These are phyloP conservation scores for Tetramorium bicarinatum DNA, from an alignment of 2,888 invertebrate genomes.

Conservation along the genomic window DNA sequence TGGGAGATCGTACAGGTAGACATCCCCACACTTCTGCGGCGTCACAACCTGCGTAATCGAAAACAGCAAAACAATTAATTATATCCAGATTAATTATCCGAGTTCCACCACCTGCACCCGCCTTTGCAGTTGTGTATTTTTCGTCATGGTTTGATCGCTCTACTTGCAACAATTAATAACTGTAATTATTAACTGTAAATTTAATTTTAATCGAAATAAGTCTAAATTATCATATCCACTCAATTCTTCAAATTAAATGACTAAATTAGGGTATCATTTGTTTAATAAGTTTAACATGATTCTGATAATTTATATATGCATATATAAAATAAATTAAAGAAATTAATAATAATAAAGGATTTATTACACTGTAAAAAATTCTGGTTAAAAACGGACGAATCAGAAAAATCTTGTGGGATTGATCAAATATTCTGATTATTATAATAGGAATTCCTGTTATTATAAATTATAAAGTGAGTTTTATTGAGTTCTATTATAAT, in stretches of 20 bases:
- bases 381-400: no score
- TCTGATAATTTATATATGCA: neutral
- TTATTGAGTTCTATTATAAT: no score
- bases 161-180: neutral
- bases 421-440: no score
- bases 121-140: neutral
- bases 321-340: neutral
- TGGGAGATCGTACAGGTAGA: conserved; percentile 91
- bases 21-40: conserved; percentile 91
- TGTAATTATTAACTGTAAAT: neutral
- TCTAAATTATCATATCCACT: neutral
- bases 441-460: no score
- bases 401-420: no score
- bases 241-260: neutral
- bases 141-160: neutral
- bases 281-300: no score
- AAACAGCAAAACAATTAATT: conserved; percentile 43
- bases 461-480: no score
- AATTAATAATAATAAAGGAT: neutral
- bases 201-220: neutral
- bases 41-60: conserved; percentile 88
- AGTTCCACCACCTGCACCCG: neutral
- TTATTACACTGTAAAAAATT: no score
- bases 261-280: neutral
- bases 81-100: conserved; percentile 30